Conservation (phyloP, 2,113 vertebrate genomes). For the Burhinus oedicnemus region DNA sequence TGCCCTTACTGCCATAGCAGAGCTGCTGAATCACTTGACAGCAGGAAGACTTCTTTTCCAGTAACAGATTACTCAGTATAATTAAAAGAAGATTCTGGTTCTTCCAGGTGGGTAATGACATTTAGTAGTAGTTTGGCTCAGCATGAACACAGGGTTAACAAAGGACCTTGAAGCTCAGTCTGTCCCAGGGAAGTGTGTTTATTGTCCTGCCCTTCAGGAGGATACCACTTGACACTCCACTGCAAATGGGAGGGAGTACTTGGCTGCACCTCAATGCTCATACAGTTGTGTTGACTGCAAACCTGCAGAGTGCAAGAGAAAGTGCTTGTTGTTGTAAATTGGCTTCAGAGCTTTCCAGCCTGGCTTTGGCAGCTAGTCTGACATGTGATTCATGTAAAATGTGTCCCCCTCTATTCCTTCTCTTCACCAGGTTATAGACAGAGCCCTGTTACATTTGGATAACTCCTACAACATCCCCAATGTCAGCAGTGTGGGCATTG, state of each 20-base stretch:
- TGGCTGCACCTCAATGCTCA: not conserved
- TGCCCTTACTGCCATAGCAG: not conserved
- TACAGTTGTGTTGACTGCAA: not conserved
- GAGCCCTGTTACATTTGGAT: slow-evolving; percentile 92
- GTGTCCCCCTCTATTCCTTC: not conserved
- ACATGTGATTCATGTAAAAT: not conserved
- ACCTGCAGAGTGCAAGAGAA: not conserved
- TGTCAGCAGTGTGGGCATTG: slow-evolving; percentile 78
- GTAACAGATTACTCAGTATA: not conserved
- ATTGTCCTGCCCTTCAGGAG: not conserved
- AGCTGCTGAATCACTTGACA: not conserved
- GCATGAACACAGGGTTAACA: not conserved
- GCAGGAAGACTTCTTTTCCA: not conserved
- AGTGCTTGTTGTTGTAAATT: not conserved
- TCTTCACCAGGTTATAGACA: slow-evolving; percentile 85
- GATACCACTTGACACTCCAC: not conserved
- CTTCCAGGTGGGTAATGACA: not conserved
- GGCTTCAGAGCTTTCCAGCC: not conserved
- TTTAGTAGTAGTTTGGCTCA: not conserved
- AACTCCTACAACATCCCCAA: slow-evolving; percentile 92
- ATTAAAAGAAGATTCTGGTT: not conserved
- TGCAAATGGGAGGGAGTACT: not conserved
- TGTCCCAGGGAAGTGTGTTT: not conserved
- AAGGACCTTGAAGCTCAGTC: not conserved
- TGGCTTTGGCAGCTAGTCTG: not conserved